Base-by-base conservation (phyloP, 2,888 invertebrate genomes). In the Abrostola triplasia region DNA sequence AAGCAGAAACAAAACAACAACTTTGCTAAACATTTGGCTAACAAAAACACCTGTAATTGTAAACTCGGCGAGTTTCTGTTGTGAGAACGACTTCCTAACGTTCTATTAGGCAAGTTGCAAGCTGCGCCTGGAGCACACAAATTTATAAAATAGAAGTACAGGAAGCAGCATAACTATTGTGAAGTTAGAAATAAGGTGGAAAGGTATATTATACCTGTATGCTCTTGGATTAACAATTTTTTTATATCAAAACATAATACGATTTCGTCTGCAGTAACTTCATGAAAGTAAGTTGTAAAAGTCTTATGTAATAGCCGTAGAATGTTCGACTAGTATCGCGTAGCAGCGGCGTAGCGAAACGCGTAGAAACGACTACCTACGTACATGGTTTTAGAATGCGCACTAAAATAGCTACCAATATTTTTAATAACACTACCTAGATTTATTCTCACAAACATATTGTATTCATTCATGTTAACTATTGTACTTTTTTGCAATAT, bases 41-140 rank as follows among this genome's bases (percentile, higher is more conserved):
- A 84, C 83, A 82, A 81, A 82, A 85, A 79, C 81, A 84, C 79
- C 79, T 82, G 85, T 84, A 84, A 85, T 82, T 84, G 77, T 83
- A 81, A 81, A 79, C 74, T 80, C 64, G 66, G 41, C 37, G 67
- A 67, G 64, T 70, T 70, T 49, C 56, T 60, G 44, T 47, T 47
- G 44, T 49, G 24, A 54, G 48, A 68, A 59, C 48, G 70, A 72
- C 72, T 69, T 67, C 62, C 59, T 44, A 56, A 73, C 63, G 52
- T 36, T 9, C 35, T 48, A 38, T 63, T 52, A 53, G 50, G 67
- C 44, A n/a, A 67, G 64, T 44, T 47, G 40, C 65, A 47, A n/a
- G 53, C 11, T 52, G 37, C 42, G 61, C 64, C 51, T 41, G 41
- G 38, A 56, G 36, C 10, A 12, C 50, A 51, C 51, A 36, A 35